Evolutionary conservation across 2,113 vertebrate species (phyloP), one percentile per base, ranked within the genome.

Genomic region (Mungos mungo): DNA sequence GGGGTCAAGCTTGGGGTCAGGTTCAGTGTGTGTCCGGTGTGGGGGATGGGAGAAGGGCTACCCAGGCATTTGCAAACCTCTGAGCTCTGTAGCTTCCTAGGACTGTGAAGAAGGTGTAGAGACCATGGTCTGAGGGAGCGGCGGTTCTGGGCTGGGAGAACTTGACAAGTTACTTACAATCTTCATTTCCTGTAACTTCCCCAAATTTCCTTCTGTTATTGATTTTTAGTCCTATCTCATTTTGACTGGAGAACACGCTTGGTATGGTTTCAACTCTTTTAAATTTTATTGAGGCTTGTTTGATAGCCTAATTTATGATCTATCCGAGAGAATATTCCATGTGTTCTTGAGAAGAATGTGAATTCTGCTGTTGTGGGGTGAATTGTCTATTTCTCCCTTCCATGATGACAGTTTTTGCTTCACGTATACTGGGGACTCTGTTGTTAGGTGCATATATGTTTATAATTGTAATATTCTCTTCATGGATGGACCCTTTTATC

Each of bases 221-320:
- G 18, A 65, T 90, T 95, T 86, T 45, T n/a, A 50, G 19, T 95
- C 89, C 94, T 21, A 87, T 41, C 38, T 74, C 33, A 38, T 96
- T 97, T 89, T 96, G 45, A 85, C 71, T 47, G 21, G 65, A 94
- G 38, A 86, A 91, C 54, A 57, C 86, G 77, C 45, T 87, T 93
- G 33, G 9, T 69, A 29, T 95, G 35, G 79, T 88, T 97, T 96
- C 27, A 95, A 0, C 65, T 29, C 33, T 90, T 93, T 96, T 50
- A 68, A 92, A 84, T 84, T 38, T 38, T 45, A 41, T 7, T 60
- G 82, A 95, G 74, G 41, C 38, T 95, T 93, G 27, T 57, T 92
- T 84, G 83, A 14, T 88, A 66, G 47, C 16, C 68, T 71, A 47
- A 52, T 57, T 87, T 94, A 10, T 14, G 25, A 27, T 35, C 33